phyloP scores from a whole-genome alignment of 1,140 invertebrate species.

The Agrilus planipennis region DNA sequence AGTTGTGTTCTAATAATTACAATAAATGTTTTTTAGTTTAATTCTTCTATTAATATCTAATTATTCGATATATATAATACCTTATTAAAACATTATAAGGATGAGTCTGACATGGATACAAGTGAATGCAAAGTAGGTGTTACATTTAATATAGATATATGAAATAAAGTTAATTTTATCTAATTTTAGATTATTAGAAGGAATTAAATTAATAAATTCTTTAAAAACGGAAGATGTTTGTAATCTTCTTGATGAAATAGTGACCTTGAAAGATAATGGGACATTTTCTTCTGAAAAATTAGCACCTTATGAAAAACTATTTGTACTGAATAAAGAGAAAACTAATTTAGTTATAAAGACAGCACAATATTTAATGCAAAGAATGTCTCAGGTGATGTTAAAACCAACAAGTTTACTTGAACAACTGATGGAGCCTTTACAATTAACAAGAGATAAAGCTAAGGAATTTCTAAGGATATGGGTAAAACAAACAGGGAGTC shows the following conservation, averaged over 20 bases:
- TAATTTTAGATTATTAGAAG: slow-evolving; percentile 20
- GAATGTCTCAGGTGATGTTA: slow-evolving; percentile 22
- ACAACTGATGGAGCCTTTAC: slow-evolving; percentile 20
- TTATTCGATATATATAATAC: no score
- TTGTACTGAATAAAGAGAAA: slow-evolving; percentile 17
- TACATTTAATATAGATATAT: slow-evolving; percentile 5
- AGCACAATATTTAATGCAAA: slow-evolving; percentile 24
- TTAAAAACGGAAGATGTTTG: slow-evolving; percentile 16
- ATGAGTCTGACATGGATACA: slow-evolving; percentile 17
- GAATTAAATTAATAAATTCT: slow-evolving; percentile 22
- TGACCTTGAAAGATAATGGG: slow-evolving; percentile 14
- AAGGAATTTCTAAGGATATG: slow-evolving; percentile 29
- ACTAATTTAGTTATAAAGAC: slow-evolving; percentile 23
- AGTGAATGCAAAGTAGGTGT: slow-evolving; percentile 16
- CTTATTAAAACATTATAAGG: slow-evolving; percentile 3
- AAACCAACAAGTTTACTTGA: slow-evolving; percentile 26
- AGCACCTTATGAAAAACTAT: slow-evolving; percentile 17
- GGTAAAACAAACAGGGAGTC: slow-evolving; percentile 18
- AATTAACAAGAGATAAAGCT: slow-evolving; percentile 22
- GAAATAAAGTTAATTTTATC: slow-evolving; percentile 2
- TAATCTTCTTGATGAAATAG: slow-evolving; percentile 17
- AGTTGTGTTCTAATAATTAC: no score
- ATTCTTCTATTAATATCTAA: no score
- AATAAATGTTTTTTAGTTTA: no score
- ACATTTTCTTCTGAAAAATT: slow-evolving; percentile 20